Evolutionary conservation across 2,888 invertebrate species (phyloP).

Genomic region (Pseudococcus jackbeardsleyi): DNA sequence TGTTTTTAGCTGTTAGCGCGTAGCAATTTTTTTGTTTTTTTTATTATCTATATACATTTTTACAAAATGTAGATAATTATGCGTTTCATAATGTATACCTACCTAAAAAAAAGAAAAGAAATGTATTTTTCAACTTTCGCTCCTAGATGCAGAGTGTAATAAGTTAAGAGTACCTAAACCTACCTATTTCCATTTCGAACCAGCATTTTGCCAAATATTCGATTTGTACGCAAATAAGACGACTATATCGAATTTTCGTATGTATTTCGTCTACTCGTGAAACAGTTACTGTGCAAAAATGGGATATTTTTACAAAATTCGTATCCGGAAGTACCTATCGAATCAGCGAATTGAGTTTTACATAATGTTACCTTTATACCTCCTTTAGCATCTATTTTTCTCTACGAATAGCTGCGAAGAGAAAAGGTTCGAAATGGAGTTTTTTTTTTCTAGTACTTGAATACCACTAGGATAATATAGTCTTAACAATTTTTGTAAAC

Average conservation of each 20-base stretch:
- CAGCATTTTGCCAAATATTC: not conserved
- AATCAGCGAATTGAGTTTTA: not conserved
- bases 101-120: not conserved
- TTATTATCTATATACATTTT: slow-evolving; percentile 38
- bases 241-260: slow-evolving; percentile 17
- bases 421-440: slow-evolving; percentile 8
- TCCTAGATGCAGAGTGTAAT: slow-evolving; percentile 26
- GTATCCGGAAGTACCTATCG: not conserved
- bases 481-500: slow-evolving; percentile 1
- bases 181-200: not conserved
- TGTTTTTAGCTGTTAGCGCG: slow-evolving; percentile 26
- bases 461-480: slow-evolving; percentile 21
- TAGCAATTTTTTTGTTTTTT: slow-evolving; percentile 2
- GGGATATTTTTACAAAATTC: not conserved
- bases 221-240: slow-evolving; percentile 21
- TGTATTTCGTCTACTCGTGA: not conserved
- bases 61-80: slow-evolving; percentile 38
- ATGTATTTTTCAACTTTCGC: slow-evolving; percentile 38
- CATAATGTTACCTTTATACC: slow-evolving; percentile 31
- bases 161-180: slow-evolving; percentile 1
- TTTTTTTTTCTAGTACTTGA: slow-evolving; percentile 5
- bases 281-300: not conserved
- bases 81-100: slow-evolving; percentile 28
- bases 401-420: not conserved
- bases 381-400: not conserved